Conservation (phyloP, 1,140 invertebrate species). For the Nasonia giraulti region DNA sequence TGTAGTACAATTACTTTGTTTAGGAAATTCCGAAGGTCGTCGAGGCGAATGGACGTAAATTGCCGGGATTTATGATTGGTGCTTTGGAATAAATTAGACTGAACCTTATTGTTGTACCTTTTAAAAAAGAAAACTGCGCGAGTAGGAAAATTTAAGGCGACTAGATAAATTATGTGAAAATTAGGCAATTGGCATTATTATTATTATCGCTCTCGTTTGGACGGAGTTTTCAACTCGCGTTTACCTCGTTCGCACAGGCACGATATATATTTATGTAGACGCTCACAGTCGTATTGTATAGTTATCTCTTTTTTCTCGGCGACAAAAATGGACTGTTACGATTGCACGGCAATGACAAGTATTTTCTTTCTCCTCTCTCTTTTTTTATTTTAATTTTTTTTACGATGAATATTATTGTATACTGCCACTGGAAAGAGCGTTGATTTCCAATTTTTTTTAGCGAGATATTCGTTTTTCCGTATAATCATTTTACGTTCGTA, state of each 20-base stretch:
- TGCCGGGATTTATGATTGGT: conserved; percentile 65
- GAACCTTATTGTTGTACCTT: conserved; percentile 71
- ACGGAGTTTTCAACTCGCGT: conserved; percentile 62
- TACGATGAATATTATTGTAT: neutral
- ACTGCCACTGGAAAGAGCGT: neutral
- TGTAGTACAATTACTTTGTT: conserved; percentile 48
- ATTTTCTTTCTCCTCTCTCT: conserved; percentile 20
- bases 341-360: conserved; percentile 16
- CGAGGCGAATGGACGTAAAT: conserved; percentile 41
- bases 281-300: conserved; percentile 8
- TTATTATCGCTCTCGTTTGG: conserved; percentile 59
- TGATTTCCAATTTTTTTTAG: neutral
- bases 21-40: neutral
- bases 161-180: conserved; percentile 8
- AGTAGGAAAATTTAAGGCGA: conserved; percentile 43
- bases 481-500: neutral
- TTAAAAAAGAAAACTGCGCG: conserved; percentile 52
- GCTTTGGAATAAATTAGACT: conserved; percentile 73
- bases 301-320: conserved; percentile 31
- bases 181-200: conserved; percentile 12
- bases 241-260: conserved; percentile 1
- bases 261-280: neutral
- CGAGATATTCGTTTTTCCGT: neutral
- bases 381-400: conserved; percentile 24
- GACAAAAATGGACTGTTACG: conserved; percentile 16